Base-by-base conservation (phyloP, 2,797 vertebrate genomes). In the Chiloscyllium punctatum region DNA sequence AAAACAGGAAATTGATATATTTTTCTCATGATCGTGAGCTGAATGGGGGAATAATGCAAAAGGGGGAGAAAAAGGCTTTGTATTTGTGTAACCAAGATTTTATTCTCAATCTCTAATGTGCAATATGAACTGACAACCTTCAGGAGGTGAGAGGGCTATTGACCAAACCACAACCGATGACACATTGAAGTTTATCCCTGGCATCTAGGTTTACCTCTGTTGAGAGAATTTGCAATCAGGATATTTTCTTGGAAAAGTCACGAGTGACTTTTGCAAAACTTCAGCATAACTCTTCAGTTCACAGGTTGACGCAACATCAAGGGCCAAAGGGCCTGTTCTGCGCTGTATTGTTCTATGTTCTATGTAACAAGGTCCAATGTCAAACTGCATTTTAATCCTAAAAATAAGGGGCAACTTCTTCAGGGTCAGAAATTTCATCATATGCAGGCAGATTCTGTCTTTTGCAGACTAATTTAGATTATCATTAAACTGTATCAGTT, bases 11-110 rank as follows among this genome's bases (percentile, higher is more conserved):
- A 82, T 82, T 37, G 37, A 82, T 82, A 18, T 16, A 79, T 79
- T 37, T 48, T 48, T 48, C 37, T 42, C 16, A 42, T 21, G 96
- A 96, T 95, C 68, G 96, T 96, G 96, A 96, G 96, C 57, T 95
- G 95, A 96, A 96, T 95, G 91, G 96, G 71, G 91, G 96, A 96
- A 96, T 97, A 87, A 96, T 96, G 95, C 96, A 96, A 97, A 96
- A 95, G 96, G 96, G 94, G 48, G 94, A n/a, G 13, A 94, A 90
- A 96, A 96, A 95, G 96, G 72, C 72, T 95, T 37, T 77, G 33
- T 79, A 77, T n/a, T 79, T 21, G 16, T 21, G 21, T 18, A 42
- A 18, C 79, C 15, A 6, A 21, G 37, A 48, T 84, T 84, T 84
- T 48, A 37, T 23, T 37, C 37, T 0, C 37, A 6, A 16, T 23